Percentiles rank a stretch among this genome's conserved stretches.
Conservation (phyloP, 2,888 invertebrate genomes). For the Hirtodrosophila alboralis region DNA sequence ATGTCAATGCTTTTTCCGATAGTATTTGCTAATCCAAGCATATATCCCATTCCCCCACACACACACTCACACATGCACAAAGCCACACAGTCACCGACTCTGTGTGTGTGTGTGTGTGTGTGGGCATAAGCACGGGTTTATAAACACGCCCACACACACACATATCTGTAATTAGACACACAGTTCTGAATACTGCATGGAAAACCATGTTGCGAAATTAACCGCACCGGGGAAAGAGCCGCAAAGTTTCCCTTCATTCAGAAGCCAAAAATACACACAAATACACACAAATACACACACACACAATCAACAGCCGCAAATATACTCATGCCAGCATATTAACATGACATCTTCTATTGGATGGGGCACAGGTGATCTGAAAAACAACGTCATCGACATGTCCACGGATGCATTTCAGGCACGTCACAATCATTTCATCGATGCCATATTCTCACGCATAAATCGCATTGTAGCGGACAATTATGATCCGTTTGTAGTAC, state of each 20-base stretch:
- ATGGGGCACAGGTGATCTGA: constrained; percentile 78
- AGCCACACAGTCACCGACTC: constrained; percentile 23
- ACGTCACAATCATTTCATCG: constrained; percentile 94
- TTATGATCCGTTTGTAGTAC: constrained; percentile 93
- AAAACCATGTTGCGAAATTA: constrained; percentile 39
- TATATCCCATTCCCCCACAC: constrained; percentile 8
- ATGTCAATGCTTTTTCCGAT: constrained; percentile 51
- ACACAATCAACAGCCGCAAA: constrained; percentile 32
- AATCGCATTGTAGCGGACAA: constrained; percentile 91
- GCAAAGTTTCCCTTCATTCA: constrained; percentile 17
- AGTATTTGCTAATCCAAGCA: constrained; percentile 46
- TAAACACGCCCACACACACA: constrained; percentile 10
- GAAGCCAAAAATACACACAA: constrained; percentile 15
- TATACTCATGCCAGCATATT: constrained; percentile 43
- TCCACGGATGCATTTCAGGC: constrained; percentile 86
- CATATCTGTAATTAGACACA: constrained; percentile 57
- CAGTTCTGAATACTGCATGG: constrained; percentile 38
- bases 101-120: constrained; percentile 20
- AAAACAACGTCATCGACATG: constrained; percentile 83
- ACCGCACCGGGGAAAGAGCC: constrained; percentile 30
- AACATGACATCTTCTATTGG: constrained; percentile 42
- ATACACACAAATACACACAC: too few relatives aligned
- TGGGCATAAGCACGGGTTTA: constrained; percentile 25
- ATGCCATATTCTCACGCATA: constrained; percentile 92
- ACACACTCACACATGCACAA: constrained; percentile 6